Conservation (phyloP, 2,797 vertebrate genomes). For the Antennarius maculatus region DNA sequence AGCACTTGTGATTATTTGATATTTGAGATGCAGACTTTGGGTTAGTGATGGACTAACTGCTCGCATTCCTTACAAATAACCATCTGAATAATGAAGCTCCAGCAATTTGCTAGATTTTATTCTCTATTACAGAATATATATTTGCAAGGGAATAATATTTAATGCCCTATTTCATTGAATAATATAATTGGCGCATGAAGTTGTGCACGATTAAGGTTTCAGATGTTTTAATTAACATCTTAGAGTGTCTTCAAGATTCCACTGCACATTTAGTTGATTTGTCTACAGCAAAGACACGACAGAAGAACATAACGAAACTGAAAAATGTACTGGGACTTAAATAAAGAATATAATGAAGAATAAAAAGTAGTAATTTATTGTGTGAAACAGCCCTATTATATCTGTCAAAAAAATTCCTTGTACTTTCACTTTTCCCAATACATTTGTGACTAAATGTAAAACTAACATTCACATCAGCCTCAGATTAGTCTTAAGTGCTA, state of each 20-base stretch:
- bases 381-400: background rate
- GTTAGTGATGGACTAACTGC: slow-evolving; percentile 42
- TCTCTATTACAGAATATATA: slow-evolving; percentile 10
- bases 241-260: background rate
- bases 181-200: slow-evolving; percentile 6
- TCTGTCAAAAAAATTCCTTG: background rate
- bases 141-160: slow-evolving; percentile 1
- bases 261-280: background rate
- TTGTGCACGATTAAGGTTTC: slow-evolving; percentile 10
- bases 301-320: background rate
- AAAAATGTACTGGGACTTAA: background rate
- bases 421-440: background rate
- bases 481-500: too few species aligned
- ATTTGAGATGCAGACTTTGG: slow-evolving; percentile 55
- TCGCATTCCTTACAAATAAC: slow-evolving; percentile 31
- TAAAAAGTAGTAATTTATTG: background rate
- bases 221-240: slow-evolving; percentile 18
- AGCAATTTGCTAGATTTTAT: slow-evolving; percentile 25
- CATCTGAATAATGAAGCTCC: slow-evolving; percentile 18
- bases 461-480: too few species aligned
- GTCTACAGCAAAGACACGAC: background rate
- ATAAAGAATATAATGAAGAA: background rate
- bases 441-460: too few species aligned
- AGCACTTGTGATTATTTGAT: slow-evolving; percentile 59
- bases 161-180: slow-evolving; percentile 13